Conservation (phyloP, 2,113 vertebrate genomes). For the Sciurus niger region DNA sequence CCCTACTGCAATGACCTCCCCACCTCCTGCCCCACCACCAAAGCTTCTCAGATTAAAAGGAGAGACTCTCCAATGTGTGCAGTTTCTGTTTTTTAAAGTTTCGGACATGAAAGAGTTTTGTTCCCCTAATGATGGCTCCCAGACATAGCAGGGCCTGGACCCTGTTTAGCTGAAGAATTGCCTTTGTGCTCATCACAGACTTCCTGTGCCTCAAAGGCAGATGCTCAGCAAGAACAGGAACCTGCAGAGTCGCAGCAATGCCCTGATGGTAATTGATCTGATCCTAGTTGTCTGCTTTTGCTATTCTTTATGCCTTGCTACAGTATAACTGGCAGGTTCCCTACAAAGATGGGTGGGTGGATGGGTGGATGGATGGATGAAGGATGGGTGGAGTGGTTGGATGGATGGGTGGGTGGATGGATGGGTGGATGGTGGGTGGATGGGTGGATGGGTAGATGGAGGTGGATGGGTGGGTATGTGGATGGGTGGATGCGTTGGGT, state of each 20-base stretch:
- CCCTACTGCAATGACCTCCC: not conserved
- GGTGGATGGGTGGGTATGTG: not conserved
- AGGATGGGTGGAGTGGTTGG: not conserved
- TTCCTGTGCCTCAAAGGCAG: conserved; percentile 45
- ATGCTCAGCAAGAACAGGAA: conserved; percentile 28
- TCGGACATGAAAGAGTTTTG: conserved; percentile 54
- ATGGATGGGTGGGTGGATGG: not conserved
- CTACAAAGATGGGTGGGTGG: not conserved
- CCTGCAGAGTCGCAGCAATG: not conserved
- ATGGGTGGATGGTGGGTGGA: not conserved
- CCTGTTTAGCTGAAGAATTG: conserved; percentile 22
- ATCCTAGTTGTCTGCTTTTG: conserved; percentile 17
- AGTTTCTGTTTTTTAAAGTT: conserved; percentile 48
- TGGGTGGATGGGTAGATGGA: not conserved
- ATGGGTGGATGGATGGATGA: not conserved
- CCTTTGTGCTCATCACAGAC: not conserved
- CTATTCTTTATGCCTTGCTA: conserved; percentile 37
- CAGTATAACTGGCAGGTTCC: not conserved
- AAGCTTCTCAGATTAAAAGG: conserved; percentile 56
- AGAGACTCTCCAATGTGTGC: conserved; percentile 1
- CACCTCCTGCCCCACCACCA: not conserved
- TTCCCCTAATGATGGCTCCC: conserved; percentile 32
- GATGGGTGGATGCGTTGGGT: not conserved
- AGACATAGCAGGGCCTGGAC: not conserved
- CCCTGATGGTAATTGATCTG: conserved; percentile 42